A percentile compares a stretch with the other conserved stretches of the same genome.
Evolutionary conservation across 1,140 invertebrate genomes (phyloP).

Genomic region (Heliconius himera): DNA sequence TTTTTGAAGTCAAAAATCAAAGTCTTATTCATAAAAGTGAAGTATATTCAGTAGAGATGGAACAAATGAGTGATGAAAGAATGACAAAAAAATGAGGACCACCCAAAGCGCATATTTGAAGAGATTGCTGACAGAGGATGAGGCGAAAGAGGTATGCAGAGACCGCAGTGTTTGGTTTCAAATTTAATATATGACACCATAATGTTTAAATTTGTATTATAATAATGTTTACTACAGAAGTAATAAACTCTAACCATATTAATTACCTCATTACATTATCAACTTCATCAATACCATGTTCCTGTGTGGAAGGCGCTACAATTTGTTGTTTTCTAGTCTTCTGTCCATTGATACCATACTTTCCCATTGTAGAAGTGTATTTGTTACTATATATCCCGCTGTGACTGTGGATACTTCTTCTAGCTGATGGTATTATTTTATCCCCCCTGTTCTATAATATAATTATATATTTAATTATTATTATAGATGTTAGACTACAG

Average conservation of each 20-base stretch:
- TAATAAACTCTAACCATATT: not conserved
- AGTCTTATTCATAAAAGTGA: too few relatives aligned
- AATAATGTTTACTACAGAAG: not conserved
- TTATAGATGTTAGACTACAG: not conserved
- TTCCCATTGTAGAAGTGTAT: slow-evolving; percentile 45
- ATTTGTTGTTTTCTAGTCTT: not conserved
- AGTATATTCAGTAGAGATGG: too few relatives aligned
- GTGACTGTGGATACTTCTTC: slow-evolving; percentile 55
- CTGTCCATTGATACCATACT: slow-evolving; percentile 48
- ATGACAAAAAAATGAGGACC: too few relatives aligned
- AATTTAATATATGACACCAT: not conserved
- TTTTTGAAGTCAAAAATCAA: too few relatives aligned
- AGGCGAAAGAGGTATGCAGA: too few relatives aligned
- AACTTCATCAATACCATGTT: slow-evolving; percentile 54
- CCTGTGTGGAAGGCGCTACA: slow-evolving; percentile 3
- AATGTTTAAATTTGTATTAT: not conserved
- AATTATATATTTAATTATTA: not conserved
- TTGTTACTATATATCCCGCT: slow-evolving; percentile 30
- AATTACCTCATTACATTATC: slow-evolving; percentile 68
- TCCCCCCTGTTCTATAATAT: slow-evolving; percentile 47
- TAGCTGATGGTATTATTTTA: slow-evolving; percentile 52
- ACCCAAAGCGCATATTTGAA: too few relatives aligned
- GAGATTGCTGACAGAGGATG: too few relatives aligned
- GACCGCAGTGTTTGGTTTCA: not conserved
- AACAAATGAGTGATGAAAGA: too few relatives aligned